phyloP scores from a whole-genome alignment of 2,113 vertebrate genomes.

The Colius striatus region DNA sequence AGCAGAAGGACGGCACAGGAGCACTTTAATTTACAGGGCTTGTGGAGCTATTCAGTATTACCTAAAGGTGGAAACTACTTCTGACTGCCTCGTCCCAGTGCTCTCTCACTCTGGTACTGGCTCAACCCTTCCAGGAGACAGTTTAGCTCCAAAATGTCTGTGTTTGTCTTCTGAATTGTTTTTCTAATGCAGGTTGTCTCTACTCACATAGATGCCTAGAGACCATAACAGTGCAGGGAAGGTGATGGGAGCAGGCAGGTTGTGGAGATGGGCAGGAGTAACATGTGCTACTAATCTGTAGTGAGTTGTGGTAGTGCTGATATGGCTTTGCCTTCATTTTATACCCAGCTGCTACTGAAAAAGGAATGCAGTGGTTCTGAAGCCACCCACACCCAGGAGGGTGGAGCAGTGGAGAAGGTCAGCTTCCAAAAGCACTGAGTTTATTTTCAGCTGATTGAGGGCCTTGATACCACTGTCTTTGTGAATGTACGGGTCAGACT shows the following conservation, averaged over 20 bases:
- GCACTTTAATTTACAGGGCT: not conserved
- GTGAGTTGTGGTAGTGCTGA: not conserved
- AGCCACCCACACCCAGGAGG: not conserved
- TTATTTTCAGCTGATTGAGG: not conserved
- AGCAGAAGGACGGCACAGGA: not conserved
- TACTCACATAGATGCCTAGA: fast-evolving
- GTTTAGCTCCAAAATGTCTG: not conserved
- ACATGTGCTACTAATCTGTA: not conserved
- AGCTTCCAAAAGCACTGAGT: not conserved
- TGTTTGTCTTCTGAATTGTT: not conserved
- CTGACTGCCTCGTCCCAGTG: not conserved
- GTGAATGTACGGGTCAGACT: not conserved
- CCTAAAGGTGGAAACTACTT: not conserved
- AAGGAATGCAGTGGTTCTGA: not conserved
- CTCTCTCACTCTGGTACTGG: not conserved
- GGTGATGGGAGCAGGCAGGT: fast-evolving
- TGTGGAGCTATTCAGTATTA: not conserved
- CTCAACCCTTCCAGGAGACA: not conserved
- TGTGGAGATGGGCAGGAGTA: not conserved
- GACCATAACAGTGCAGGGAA: not conserved
- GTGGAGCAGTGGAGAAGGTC: not conserved
- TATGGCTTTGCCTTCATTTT: not conserved
- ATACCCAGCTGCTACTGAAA: not conserved
- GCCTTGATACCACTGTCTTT: not conserved
- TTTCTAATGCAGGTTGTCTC: not conserved